A percentile compares a stretch with the other conserved stretches of the same genome.
These are phyloP conservation scores for Zoanthus sansibaricus DNA, from an alignment of 92 coral and sea anemone species.

Conservation along the genomic window DNA sequence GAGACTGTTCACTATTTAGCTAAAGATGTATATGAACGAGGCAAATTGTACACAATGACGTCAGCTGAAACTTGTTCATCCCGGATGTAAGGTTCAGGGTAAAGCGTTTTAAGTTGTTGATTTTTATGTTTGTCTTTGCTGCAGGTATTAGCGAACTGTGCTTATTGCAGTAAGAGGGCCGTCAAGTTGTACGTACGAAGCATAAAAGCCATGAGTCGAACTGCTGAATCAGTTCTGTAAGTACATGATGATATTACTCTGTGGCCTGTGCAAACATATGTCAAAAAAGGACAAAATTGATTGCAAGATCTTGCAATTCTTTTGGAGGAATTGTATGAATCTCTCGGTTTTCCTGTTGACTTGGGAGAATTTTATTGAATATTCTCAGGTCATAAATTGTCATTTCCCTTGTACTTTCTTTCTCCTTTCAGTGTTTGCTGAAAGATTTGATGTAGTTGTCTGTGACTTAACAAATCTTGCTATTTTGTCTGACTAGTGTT, in stretches of 20 bases:
- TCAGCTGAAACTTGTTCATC: too few species aligned
- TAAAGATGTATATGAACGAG: too few species aligned
- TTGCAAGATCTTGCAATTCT: too few species aligned
- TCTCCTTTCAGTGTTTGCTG: too few species aligned
- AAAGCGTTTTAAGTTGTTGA: background rate
- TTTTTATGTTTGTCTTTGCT: background rate
- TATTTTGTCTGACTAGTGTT: too few species aligned
- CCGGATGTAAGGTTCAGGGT: background rate
- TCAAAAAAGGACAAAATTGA: too few species aligned
- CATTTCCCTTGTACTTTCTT: background rate
- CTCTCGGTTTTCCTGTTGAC: background rate
- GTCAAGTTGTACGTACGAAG: constrained; percentile 65
- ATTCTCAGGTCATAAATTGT: too few species aligned
- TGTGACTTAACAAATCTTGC: too few species aligned
- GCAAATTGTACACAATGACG: too few species aligned
- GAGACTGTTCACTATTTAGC: too few species aligned
- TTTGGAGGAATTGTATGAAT: background rate
- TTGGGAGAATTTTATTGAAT: too few species aligned
- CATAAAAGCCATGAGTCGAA: constrained; percentile 67
- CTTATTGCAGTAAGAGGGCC: constrained; percentile 75
- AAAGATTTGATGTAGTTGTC: too few species aligned
- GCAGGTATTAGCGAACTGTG: constrained; percentile 78
- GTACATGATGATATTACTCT: constrained; percentile 6
- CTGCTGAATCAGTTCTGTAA: constrained; percentile 77
- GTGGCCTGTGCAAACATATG: background rate